Percentiles rank a stretch among this genome's conserved stretches.
These are phyloP conservation scores for Mionectes macconnelli DNA, from an alignment of 2,113 vertebrate genomes.

Conservation along the genomic window DNA sequence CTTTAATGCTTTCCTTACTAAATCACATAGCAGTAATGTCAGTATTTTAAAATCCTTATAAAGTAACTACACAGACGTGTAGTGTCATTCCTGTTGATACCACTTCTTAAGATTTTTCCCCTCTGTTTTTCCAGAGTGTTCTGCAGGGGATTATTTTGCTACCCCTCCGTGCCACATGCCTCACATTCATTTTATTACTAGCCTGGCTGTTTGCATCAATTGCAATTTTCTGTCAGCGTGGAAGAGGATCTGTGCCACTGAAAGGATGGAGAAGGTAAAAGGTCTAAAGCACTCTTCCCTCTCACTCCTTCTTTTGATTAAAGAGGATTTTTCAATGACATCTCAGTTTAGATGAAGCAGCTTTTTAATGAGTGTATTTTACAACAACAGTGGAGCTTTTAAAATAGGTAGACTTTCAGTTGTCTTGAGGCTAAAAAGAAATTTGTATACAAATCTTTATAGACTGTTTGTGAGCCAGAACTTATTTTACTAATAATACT, in stretches of 20 bases:
- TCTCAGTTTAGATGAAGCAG: neutral
- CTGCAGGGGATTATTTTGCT: slow-evolving; percentile 87
- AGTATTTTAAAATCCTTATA: neutral
- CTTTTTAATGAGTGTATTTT: neutral
- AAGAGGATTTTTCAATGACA: neutral
- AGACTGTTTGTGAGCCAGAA: neutral
- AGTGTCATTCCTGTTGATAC: neutral
- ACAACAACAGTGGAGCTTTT: neutral
- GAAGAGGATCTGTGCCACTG: slow-evolving; percentile 80
- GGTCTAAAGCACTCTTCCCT: neutral
- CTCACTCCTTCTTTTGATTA: neutral
- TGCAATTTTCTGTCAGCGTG: slow-evolving; percentile 74
- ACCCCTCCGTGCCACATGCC: slow-evolving; percentile 81
- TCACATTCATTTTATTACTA: slow-evolving; percentile 78
- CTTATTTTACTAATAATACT: neutral
- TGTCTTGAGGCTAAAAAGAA: neutral
- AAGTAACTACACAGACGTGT: neutral
- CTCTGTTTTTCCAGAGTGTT: slow-evolving; percentile 61
- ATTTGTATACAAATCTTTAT: neutral
- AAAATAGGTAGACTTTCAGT: neutral
- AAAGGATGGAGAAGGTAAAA: slow-evolving; percentile 92
- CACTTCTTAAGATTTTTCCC: neutral
- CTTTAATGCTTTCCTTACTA: neutral
- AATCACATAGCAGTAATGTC: neutral
- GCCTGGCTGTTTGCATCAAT: slow-evolving; percentile 84